These are phyloP conservation scores for Latrodectus elegans DNA, from an alignment of 2,888 invertebrate genomes.

Conservation along the genomic window DNA sequence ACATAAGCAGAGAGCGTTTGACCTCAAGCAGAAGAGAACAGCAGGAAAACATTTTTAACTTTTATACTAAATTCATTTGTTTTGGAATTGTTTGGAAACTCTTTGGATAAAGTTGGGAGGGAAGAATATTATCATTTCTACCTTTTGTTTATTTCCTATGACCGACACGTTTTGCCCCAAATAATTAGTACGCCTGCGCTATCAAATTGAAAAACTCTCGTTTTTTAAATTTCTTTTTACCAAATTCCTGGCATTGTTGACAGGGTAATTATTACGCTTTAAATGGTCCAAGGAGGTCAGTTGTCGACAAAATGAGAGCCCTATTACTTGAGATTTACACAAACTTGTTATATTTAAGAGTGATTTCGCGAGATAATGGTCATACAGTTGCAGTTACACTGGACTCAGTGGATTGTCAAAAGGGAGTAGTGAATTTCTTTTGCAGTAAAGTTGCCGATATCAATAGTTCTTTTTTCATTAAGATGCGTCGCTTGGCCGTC, in stretches of 20 bases:
- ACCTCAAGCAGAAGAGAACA: too few species aligned
- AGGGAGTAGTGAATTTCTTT: too few species aligned
- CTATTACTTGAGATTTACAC: slow-evolving; percentile 30
- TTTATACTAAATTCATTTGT: not conserved
- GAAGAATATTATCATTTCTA: slow-evolving; percentile 19
- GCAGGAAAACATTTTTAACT: slow-evolving; percentile 3
- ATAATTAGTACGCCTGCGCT: slow-evolving; percentile 26
- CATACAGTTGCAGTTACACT: not conserved
- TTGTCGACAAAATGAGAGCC: not conserved
- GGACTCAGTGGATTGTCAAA: not conserved
- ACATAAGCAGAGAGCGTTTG: too few species aligned
- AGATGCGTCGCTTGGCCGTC: too few species aligned
- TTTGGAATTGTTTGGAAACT: slow-evolving; percentile 31
- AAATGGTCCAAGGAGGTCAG: slow-evolving; percentile 20
- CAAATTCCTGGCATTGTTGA: slow-evolving; percentile 19
- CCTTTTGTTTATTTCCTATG: slow-evolving; percentile 2
- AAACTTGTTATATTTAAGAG: slow-evolving; percentile 24
- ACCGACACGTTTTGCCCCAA: slow-evolving; percentile 43
- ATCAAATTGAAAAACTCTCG: not conserved
- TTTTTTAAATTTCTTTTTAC: not conserved
- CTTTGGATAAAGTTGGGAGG: not conserved
- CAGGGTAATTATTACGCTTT: slow-evolving; percentile 13
- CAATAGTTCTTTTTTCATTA: too few species aligned
- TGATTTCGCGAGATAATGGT: not conserved
- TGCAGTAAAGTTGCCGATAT: too few species aligned